A percentile compares a stretch with the other conserved stretches of the same genome.
Evolutionary conservation across 2,888 invertebrate genomes (phyloP).

Genomic region (Phrixothrix hirtus): DNA sequence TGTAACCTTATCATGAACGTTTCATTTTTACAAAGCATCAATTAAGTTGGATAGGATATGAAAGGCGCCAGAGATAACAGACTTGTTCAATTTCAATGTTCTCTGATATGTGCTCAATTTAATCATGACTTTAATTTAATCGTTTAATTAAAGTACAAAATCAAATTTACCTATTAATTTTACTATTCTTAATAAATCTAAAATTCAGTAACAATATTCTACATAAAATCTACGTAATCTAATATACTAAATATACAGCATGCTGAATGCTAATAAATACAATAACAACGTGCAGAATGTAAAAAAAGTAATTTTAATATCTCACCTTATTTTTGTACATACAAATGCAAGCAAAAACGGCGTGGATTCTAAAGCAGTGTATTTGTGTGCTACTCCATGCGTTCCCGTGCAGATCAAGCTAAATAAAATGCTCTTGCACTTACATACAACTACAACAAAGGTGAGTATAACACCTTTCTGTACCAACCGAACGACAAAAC

Average conservation of each 20-base stretch:
- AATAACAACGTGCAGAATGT: conserved; percentile 12
- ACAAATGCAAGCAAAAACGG: conserved; percentile 14
- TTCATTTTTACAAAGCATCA: too few relatives aligned
- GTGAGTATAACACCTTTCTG: conserved; percentile 5
- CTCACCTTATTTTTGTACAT: conserved; percentile 19
- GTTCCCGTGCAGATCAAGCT: conserved; percentile 30
- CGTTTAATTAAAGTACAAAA: too few relatives aligned
- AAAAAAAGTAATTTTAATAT: conserved; percentile 15
- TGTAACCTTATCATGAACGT: too few relatives aligned
- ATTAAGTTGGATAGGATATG: too few relatives aligned
- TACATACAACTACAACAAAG: conserved; percentile 8
- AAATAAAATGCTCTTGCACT: conserved; percentile 11
- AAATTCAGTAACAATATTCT: background rate
- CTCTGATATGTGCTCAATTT: too few relatives aligned
- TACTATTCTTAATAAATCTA: background rate
- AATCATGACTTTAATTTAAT: too few relatives aligned
- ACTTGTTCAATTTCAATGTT: too few relatives aligned
- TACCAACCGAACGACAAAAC: too few relatives aligned
- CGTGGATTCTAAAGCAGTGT: conserved; percentile 11
- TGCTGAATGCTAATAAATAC: conserved; percentile 9
- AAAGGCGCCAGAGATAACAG: too few relatives aligned
- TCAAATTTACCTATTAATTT: too few relatives aligned
- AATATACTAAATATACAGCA: conserved; percentile 5
- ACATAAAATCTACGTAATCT: background rate
- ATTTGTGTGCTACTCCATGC: conserved; percentile 30